These are phyloP conservation scores for Eudemis profundana DNA, from an alignment of 2,888 invertebrate species.

Conservation along the genomic window DNA sequence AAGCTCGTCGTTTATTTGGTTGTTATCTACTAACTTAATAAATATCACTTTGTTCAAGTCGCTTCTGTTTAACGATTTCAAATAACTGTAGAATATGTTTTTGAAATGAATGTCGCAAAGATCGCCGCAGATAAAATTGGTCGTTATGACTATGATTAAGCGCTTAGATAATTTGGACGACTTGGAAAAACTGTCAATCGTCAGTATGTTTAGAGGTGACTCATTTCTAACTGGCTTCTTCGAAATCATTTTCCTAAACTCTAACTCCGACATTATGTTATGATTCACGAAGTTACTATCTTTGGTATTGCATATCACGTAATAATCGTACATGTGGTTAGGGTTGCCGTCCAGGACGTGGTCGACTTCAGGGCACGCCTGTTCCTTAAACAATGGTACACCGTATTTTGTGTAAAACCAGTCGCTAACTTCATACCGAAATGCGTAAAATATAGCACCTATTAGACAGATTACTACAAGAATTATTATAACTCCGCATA, in stretches of 20 bases:
- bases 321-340: conserved; percentile 93
- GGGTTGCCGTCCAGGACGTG: conserved; percentile 88
- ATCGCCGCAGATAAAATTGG: conserved; percentile 79
- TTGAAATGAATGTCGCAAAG: conserved; percentile 80
- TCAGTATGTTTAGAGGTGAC: conserved; percentile 87
- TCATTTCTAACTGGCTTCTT: conserved; percentile 90
- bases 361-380: conserved; percentile 85
- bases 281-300: conserved; percentile 89
- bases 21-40: conserved; percentile 77
- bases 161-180: conserved; percentile 81
- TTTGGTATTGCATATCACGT: conserved; percentile 93
- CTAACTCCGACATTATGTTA: conserved; percentile 90
- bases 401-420: conserved; percentile 93
- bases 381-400: conserved; percentile 90
- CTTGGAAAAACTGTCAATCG: conserved; percentile 79
- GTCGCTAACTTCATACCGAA: conserved; percentile 90
- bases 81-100: conserved; percentile 80
- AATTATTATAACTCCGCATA: conserved; percentile 89
- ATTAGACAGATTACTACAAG: conserved; percentile 89
- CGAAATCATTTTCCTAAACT: conserved; percentile 88
- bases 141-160: conserved; percentile 86
- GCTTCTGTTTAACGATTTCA: conserved; percentile 78
- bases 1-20: conserved; percentile 79
- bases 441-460: conserved; percentile 89
- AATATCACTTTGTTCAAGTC: conserved; percentile 80